These are phyloP conservation scores for Siderastrea siderea DNA, from an alignment of 92 coral and sea anemone genomes.

Conservation along the genomic window DNA sequence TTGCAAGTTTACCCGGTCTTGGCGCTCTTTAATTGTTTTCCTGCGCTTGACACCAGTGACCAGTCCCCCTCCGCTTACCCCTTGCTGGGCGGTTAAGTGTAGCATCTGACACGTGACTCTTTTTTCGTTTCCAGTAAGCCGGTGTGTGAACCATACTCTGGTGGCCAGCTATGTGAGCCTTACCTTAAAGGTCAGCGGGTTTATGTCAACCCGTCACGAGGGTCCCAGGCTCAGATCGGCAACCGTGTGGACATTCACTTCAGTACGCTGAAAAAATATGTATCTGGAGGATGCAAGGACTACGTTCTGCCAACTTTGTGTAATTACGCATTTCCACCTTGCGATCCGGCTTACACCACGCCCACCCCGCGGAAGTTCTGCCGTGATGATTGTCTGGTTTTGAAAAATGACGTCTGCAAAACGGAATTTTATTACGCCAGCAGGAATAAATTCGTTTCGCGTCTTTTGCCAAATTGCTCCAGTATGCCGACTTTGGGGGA, in stretches of 20 bases:
- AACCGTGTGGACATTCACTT: not conserved
- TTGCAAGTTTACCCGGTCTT: too few species aligned
- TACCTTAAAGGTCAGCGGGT: slow-evolving; percentile 65
- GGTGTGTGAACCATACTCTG: slow-evolving; percentile 57
- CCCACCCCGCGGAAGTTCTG: slow-evolving; percentile 79
- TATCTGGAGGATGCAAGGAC: slow-evolving; percentile 54
- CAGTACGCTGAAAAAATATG: not conserved
- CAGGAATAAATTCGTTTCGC: not conserved
- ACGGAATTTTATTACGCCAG: slow-evolving; percentile 54
- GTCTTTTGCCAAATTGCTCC: slow-evolving; percentile 62
- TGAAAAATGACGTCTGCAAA: slow-evolving; percentile 73
- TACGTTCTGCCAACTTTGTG: slow-evolving; percentile 77
- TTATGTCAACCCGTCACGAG: slow-evolving; percentile 8
- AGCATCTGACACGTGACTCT: not conserved
- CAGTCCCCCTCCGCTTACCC: not conserved
- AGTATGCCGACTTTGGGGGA: slow-evolving; percentile 67
- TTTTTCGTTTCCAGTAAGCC: not conserved
- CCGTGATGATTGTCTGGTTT: slow-evolving; percentile 78
- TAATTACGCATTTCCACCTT: slow-evolving; percentile 77
- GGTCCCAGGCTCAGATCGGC: slow-evolving; percentile 1
- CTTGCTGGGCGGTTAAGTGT: not conserved
- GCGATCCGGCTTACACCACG: slow-evolving; percentile 59
- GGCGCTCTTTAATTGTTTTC: not conserved
- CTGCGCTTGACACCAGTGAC: not conserved
- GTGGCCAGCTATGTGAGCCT: slow-evolving; percentile 57